Evolutionary conservation across 2,797 vertebrate genomes (phyloP), one percentile per base, ranked within the genome.

Genomic region (Aplochiton taeniatus): DNA sequence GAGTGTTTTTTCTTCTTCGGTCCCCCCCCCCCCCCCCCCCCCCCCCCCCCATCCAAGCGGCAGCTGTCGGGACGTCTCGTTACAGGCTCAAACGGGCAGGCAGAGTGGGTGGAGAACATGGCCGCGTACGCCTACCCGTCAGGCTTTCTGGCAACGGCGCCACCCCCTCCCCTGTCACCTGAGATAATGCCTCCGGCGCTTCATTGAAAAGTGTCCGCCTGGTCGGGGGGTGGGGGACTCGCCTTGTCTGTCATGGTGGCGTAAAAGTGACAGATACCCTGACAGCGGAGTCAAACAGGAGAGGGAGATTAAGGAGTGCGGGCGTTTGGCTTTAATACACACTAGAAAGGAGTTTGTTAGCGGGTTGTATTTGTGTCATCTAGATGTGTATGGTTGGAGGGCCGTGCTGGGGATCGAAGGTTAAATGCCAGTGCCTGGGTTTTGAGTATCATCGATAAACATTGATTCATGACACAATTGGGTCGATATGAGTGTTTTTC

Each of bases 41-140:
- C 9, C 9, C 8, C 9, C 8, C 9, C 46, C 13, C 13, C 13
- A 9, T 19, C 61, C 4, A 46, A 56, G 31, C 58, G 13, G 58
- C 60, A 31, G n/a, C 53, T 16, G 59, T 87, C 76, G 72, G 68
- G 67, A 81, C 43, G 58, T 17, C 58, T 60, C 58, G 48, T 60
- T 60, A 60, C 44, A 48, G 45, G 58, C 18, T 12, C 58, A 59
- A 58, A 50, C 19, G 55, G 64, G 64, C 47, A 51, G 49, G 18
- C 44, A 48, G 53, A 55, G 58, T 14, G 50, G 42, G 17, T 11
- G 9, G 14, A 57, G n/a, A 53, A 61, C 42, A 60, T 11, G 4
- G 14, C 11, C 58, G 13, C n/a, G 58, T 17, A 44, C 18, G 7
- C 58, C 58, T 48, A 60, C 58, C 45, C 45, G 8, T 60, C 58